phyloP scores from a whole-genome alignment of 1,140 invertebrate genomes.

The Ips nitidus region DNA sequence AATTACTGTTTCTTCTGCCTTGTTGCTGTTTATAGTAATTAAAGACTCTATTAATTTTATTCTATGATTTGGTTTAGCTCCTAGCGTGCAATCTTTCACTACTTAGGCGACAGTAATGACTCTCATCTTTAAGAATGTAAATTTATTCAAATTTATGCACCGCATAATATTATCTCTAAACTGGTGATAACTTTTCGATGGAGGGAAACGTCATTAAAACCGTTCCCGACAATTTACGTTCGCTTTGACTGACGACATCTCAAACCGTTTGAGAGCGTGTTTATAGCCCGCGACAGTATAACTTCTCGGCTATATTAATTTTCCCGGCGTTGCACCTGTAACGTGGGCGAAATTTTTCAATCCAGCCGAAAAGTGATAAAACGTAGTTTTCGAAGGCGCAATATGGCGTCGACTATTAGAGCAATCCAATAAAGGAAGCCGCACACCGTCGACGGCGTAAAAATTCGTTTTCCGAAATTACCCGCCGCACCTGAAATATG shows the following conservation, averaged over 20 bases:
- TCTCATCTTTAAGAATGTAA: not conserved
- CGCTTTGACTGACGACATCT: constrained; percentile 1
- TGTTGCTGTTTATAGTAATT: too few relatives aligned
- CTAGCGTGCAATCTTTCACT: too few relatives aligned
- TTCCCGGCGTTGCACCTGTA: too few relatives aligned
- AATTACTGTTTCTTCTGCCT: too few relatives aligned
- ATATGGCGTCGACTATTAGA: not conserved
- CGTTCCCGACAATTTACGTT: not conserved
- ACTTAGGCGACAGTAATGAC: too few relatives aligned
- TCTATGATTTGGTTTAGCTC: too few relatives aligned
- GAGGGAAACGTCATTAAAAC: constrained; percentile 1
- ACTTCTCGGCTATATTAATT: too few relatives aligned
- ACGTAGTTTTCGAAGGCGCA: not conserved
- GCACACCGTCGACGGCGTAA: not conserved
- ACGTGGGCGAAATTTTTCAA: not conserved
- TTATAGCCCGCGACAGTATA: not conserved
- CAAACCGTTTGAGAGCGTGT: not conserved
- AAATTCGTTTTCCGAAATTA: constrained; percentile 1
- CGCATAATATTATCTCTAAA: not conserved
- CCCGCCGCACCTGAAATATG: constrained; percentile 5
- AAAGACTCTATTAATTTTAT: too few relatives aligned
- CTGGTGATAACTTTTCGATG: constrained; percentile 1
- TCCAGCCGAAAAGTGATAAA: constrained; percentile 1
- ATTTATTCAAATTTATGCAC: constrained; percentile 1
- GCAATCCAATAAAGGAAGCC: constrained; percentile 4